Percentiles rank a stretch among this genome's conserved stretches.
These are phyloP conservation scores for Drosophila sturtevanti DNA, from an alignment of 1,140 invertebrate species.

Conservation along the genomic window DNA sequence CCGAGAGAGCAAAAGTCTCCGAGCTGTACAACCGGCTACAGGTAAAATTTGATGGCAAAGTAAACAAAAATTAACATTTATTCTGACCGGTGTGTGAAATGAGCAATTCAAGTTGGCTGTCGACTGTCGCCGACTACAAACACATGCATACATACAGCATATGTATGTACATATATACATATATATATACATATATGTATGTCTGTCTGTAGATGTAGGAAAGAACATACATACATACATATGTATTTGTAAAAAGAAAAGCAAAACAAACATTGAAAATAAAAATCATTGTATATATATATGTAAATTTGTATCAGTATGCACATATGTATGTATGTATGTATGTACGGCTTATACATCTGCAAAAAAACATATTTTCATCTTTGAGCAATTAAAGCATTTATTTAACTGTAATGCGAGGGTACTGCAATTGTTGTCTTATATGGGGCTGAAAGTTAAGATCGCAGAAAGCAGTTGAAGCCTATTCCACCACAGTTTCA, in stretches of 20 bases:
- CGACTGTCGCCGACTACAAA: background rate
- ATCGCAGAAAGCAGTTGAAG: no score
- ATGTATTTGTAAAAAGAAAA: no score
- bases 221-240: background rate
- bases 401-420: conserved; percentile 5
- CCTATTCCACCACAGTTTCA: no score
- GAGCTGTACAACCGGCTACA: conserved; percentile 10
- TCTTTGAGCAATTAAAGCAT: background rate
- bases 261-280: background rate
- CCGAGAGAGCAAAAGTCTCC: conserved; percentile 16
- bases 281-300: no score
- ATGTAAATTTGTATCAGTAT: no score
- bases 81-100: conserved; percentile 40
- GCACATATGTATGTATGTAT: no score
- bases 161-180: background rate
- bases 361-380: background rate
- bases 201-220: background rate
- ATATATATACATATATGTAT: background rate
- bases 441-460: no score
- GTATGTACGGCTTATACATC: background rate
- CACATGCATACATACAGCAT: background rate
- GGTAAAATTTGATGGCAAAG: conserved; percentile 26
- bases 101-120: background rate
- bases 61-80: conserved; percentile 66
- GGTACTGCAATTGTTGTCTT: background rate